phyloP scores from a whole-genome alignment of 1,140 invertebrate species.

The Phthorimaea operculella region DNA sequence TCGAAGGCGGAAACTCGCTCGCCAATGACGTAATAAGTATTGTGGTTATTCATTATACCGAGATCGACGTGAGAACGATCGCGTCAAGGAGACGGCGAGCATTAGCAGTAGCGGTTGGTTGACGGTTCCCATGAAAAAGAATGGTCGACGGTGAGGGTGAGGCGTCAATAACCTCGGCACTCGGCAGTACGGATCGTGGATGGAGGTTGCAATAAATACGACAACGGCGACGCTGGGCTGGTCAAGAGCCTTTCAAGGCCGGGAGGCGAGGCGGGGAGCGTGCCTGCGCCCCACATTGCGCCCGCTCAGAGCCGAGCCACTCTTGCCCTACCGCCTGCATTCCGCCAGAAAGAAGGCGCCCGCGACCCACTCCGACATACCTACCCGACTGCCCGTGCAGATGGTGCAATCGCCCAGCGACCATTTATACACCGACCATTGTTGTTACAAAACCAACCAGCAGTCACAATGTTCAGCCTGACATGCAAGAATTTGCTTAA shows the following conservation, averaged over 20 bases:
- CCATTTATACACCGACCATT: neutral
- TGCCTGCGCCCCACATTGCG: conserved; percentile 46
- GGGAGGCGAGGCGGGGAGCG: conserved; percentile 58
- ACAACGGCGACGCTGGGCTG: conserved; percentile 58
- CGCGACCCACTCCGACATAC: neutral
- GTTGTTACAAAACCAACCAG: neutral
- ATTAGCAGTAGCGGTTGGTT: conserved; percentile 31
- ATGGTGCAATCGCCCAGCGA: neutral
- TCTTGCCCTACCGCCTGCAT: conserved; percentile 46
- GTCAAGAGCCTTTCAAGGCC: conserved; percentile 67
- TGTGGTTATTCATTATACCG: conserved; percentile 58
- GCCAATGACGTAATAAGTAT: conserved; percentile 63
- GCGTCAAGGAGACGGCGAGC: conserved; percentile 51
- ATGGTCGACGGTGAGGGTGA: conserved; percentile 33
- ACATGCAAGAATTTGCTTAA: conserved; percentile 1
- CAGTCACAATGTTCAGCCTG: neutral
- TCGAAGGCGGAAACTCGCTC: conserved; percentile 60
- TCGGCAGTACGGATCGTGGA: conserved; percentile 63
- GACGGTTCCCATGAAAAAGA: conserved; percentile 43
- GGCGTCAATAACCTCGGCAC: conserved; percentile 64
- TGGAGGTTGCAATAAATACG: conserved; percentile 66
- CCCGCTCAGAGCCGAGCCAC: conserved; percentile 25
- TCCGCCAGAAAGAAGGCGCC: conserved; percentile 31
- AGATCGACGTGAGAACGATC: conserved; percentile 59
- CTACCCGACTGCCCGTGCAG: neutral